phyloP scores from a whole-genome alignment of 2,113 vertebrate genomes.

The Synodontis membranacea region DNA sequence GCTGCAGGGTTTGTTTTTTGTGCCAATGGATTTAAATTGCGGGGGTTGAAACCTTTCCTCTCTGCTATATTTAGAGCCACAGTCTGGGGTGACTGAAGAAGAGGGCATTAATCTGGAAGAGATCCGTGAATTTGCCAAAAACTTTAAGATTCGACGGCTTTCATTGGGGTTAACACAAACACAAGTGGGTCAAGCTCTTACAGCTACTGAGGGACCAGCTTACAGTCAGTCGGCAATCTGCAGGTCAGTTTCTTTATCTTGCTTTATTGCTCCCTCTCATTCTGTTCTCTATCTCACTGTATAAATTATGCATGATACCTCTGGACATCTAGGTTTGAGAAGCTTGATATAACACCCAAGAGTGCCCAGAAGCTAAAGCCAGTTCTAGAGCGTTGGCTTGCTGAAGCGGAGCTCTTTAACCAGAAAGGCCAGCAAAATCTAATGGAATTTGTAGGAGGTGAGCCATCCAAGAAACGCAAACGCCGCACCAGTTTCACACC shows the following conservation, averaged over 20 bases:
- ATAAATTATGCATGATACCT: constrained; percentile 5
- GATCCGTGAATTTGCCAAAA: constrained; percentile 96
- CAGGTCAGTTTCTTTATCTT: constrained; percentile 72
- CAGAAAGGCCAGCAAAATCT: constrained; percentile 95
- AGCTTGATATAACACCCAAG: constrained; percentile 96
- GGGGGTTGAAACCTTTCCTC: background rate
- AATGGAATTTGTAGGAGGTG: constrained; percentile 95
- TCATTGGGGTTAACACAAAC: constrained; percentile 94
- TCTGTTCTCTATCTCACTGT: background rate
- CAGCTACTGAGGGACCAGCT: constrained; percentile 91
- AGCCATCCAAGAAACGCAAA: constrained; percentile 95
- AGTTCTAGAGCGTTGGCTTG: constrained; percentile 93
- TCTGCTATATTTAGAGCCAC: constrained; percentile 76
- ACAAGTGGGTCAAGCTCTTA: constrained; percentile 94
- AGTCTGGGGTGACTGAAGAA: constrained; percentile 76
- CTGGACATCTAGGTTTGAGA: constrained; percentile 79
- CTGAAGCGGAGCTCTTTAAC: constrained; percentile 92
- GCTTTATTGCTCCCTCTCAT: background rate
- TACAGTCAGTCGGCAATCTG: constrained; percentile 98
- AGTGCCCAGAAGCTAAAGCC: constrained; percentile 98
- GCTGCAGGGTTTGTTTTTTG: background rate
- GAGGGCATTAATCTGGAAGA: constrained; percentile 95
- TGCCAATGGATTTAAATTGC: no score
- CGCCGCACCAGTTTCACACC: constrained; percentile 94
- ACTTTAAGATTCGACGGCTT: constrained; percentile 93